Evolutionary conservation across 2,797 vertebrate genomes (phyloP).

Genomic region (Girardinus metallicus): DNA sequence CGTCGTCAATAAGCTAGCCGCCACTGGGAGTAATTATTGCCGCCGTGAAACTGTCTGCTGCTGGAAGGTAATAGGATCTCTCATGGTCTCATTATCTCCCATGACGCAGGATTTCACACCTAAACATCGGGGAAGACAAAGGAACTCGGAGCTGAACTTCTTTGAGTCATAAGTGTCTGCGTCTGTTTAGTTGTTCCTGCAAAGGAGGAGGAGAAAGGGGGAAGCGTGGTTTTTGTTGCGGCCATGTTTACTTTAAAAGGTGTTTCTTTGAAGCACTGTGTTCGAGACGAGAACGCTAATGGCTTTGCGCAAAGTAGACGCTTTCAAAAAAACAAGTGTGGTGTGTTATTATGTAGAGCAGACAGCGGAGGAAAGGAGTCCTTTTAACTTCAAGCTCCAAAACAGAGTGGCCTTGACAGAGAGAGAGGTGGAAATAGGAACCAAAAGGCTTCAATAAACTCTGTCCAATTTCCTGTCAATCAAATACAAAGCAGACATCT

Average conservation of each 20-base stretch:
- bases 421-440: constrained; percentile 9
- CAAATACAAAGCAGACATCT: background rate
- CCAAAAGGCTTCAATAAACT: background rate
- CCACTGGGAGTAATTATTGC: constrained; percentile 81
- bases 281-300: constrained; percentile 14
- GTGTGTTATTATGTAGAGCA: constrained; percentile 20
- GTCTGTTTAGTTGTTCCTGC: background rate
- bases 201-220: background rate
- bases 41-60: constrained; percentile 62
- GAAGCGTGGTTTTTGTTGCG: background rate
- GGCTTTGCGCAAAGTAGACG: constrained; percentile 1
- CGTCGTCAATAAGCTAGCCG: constrained; percentile 72
- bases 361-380: background rate
- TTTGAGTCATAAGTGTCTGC: constrained; percentile 9
- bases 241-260: constrained; percentile 18
- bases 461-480: background rate
- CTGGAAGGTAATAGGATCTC: constrained; percentile 77
- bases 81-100: constrained; percentile 75
- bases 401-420: constrained; percentile 11
- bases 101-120: constrained; percentile 66
- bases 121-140: constrained; percentile 38
- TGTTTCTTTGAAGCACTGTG: constrained; percentile 12
- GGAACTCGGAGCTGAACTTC: constrained; percentile 11
- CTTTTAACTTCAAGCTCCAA: background rate
- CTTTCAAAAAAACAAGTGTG: constrained; percentile 10